phyloP scores from a whole-genome alignment of 2,888 invertebrate species.

The Neoscelio sp. region DNA sequence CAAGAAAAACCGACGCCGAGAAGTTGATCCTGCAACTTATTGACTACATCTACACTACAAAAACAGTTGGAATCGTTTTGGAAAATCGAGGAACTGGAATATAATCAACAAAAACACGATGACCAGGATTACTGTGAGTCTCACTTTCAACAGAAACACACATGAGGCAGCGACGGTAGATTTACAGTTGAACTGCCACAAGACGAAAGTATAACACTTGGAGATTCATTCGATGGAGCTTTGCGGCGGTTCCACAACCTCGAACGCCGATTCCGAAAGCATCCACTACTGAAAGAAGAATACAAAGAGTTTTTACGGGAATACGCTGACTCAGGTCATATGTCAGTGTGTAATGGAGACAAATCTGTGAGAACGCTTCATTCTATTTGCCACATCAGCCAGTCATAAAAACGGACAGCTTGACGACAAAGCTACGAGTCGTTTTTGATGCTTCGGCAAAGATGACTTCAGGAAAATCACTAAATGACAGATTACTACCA shows the following conservation, averaged over 20 bases:
- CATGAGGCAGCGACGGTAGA: constrained; percentile 16
- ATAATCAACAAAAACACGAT: background rate
- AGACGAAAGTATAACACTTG: constrained; percentile 8
- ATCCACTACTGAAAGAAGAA: constrained; percentile 16
- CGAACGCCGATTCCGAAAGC: constrained; percentile 20
- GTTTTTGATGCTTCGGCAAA: constrained; percentile 75
- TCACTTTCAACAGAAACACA: background rate
- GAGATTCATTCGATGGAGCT: constrained; percentile 36
- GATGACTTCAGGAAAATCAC: constrained; percentile 66
- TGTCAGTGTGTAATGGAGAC: too few relatives aligned
- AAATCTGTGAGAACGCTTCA: too few relatives aligned
- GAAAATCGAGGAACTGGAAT: background rate
- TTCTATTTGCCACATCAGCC: background rate
- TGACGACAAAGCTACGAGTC: constrained; percentile 72
- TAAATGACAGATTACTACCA: constrained; percentile 70
- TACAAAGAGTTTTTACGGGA: constrained; percentile 50
- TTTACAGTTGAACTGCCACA: constrained; percentile 49
- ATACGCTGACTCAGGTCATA: constrained; percentile 36
- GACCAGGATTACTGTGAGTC: background rate
- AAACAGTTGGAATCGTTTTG: background rate
- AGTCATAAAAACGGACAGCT: constrained; percentile 44
- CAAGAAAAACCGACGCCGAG: too few relatives aligned
- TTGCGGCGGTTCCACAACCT: constrained; percentile 16
- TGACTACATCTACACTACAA: background rate
- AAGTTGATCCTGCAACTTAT: background rate